Base-by-base conservation (phyloP, 2,113 vertebrate species). In the Salvator merianae region DNA sequence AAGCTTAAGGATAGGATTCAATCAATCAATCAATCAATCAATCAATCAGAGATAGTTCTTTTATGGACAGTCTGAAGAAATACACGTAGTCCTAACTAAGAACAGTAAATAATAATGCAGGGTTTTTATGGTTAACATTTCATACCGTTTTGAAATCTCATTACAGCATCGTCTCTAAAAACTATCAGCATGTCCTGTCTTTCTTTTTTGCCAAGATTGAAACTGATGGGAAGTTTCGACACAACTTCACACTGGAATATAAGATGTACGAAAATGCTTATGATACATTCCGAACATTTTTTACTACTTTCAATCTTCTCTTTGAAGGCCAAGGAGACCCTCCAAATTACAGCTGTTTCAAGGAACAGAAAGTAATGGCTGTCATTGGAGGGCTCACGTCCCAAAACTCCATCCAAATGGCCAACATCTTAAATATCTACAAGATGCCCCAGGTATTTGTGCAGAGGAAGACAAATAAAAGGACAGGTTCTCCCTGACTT, bases 371-470 rank as follows among this genome's bases (percentile, higher is more conserved):
- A 32, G 1, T 68, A 2, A 50, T 68, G 78, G 63, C 40, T 14
- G n/a, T 26, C 4, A 47, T 80, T 50, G 78, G 78, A 24, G 78
- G 65, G 2, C 38, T 80, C 30, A 80, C 38, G 14, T 80, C 78
- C 5, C 18, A 32, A 50, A 68, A 47, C 22, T 80, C 78, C 30
- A 69, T 80, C 4, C 78, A 80, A 40, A 50, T 68, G 65, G 36
- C 78, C 40, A 47, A 80, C 20, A 32, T 69, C 65, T 80, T 79
- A 20, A 79, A 68, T 32, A 22, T 5, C 14, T 79, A 66, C 62
- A 66, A 47, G 28, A 79, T 79, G 4, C 62, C 77, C 18, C 77
- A 79, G 62, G 77, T 79, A 79, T 66, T 16, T 65, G 63, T 65
- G 63, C 28, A 13, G 10, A 6, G 5, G 4, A 13, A 16, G 32